phyloP scores from a whole-genome alignment of 2,888 invertebrate species.

The Unio pictorum region DNA sequence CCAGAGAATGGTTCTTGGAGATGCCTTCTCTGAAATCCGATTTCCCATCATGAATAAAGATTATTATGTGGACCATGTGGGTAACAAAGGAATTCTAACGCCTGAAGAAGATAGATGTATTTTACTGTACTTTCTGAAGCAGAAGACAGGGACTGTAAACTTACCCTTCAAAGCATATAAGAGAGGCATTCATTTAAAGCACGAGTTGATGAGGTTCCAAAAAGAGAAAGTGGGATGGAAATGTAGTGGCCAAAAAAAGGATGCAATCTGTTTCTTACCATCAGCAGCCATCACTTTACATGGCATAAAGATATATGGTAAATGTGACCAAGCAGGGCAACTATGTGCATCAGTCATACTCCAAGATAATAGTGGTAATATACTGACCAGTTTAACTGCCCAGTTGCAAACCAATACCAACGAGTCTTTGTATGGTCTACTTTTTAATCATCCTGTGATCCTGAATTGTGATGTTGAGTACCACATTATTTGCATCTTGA shows the following conservation, averaged over 20 bases:
- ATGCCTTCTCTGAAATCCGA: conserved; percentile 16
- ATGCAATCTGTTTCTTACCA: conserved; percentile 17
- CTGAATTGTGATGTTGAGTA: conserved; percentile 17
- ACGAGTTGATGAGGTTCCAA: conserved; percentile 8
- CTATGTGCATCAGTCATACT: conserved; percentile 12
- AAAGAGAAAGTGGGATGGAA: conserved; percentile 23
- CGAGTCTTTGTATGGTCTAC: no score
- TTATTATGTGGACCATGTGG: conserved; percentile 27
- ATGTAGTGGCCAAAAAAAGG: conserved; percentile 24
- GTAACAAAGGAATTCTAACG: conserved; percentile 22
- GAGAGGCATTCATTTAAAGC: no score
- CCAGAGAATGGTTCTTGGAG: conserved; percentile 20
- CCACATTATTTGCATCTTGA: conserved; percentile 20
- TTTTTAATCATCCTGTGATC: neutral
- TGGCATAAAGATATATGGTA: conserved; percentile 21
- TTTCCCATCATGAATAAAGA: conserved; percentile 25
- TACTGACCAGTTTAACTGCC: conserved; percentile 6
- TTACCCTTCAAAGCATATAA: no score
- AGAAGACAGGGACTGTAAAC: conserved; percentile 1
- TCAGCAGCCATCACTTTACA: conserved; percentile 17
- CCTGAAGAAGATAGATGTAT: conserved; percentile 24
- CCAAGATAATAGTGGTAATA: conserved; percentile 5
- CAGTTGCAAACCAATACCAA: neutral
- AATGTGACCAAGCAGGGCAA: conserved; percentile 9
- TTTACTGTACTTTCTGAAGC: conserved; percentile 20